Evolutionary conservation across 2,113 vertebrate species (phyloP).

Genomic region (Eleginops maclovinus): DNA sequence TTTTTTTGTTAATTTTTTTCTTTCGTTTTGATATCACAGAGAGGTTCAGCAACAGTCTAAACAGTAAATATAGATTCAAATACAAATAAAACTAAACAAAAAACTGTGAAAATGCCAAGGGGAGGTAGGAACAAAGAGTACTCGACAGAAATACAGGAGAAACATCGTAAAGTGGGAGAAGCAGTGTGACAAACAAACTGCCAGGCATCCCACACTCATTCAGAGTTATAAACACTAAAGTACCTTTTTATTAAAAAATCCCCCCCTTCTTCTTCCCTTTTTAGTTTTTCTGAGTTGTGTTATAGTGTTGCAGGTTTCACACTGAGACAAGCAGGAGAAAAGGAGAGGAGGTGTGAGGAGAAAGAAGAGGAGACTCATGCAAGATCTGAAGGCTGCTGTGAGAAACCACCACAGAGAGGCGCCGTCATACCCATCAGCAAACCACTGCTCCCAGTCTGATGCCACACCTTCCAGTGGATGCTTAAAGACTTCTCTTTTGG

Average conservation of each 20-base stretch:
- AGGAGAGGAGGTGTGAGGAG: slow-evolving; percentile 4
- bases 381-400: slow-evolving; percentile 59
- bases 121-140: slow-evolving; percentile 75
- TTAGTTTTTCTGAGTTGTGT: slow-evolving; percentile 47
- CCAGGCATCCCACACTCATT: slow-evolving; percentile 56
- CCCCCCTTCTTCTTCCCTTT: slow-evolving; percentile 23
- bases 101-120: slow-evolving; percentile 60
- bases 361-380: slow-evolving; percentile 66
- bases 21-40: slow-evolving; percentile 86
- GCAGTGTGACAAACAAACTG: slow-evolving; percentile 67
- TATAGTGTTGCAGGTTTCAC: slow-evolving; percentile 69
- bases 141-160: slow-evolving; percentile 58
- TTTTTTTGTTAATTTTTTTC: slow-evolving; percentile 83
- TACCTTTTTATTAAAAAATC: slow-evolving; percentile 68
- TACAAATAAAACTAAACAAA: slow-evolving; percentile 76
- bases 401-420: slow-evolving; percentile 55
- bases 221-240: slow-evolving; percentile 72
- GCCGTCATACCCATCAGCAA: slow-evolving; percentile 27
- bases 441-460: slow-evolving; percentile 15
- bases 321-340: slow-evolving; percentile 62
- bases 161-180: slow-evolving; percentile 45
- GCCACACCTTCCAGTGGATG: neutral
- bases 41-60: slow-evolving; percentile 88
- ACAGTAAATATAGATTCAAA: slow-evolving; percentile 86
- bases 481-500: neutral